Base-by-base conservation (phyloP, 1,140 invertebrate species). In the Leptinotarsa lineolata region DNA sequence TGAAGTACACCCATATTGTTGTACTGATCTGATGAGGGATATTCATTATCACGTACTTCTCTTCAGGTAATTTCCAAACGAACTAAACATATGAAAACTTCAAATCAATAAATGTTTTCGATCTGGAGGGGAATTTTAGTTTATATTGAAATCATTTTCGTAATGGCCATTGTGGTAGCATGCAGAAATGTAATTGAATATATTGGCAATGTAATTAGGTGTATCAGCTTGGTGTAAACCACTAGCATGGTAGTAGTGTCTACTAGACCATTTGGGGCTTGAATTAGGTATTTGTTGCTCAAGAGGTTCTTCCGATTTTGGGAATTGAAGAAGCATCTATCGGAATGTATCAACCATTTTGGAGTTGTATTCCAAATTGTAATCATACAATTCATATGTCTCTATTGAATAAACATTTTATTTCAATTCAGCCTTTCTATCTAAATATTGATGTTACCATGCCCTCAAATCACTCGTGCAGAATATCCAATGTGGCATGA, bases 171-270 rank as follows among this genome's bases (percentile, higher is more conserved):
- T 68, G 44, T 22, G 66, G 66, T 68, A 66, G 2, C 30, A 66
- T 39, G 24, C 21, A 44, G 21, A 13, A 68, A 68, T 48, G 66
- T 68, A 68, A 68, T 45, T 39, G 66, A 68, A 39, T 45, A 20
- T 22, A 68, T 68, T 68, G 66, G 66, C 20, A 18, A 45, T 68
- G 45, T 68, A 45, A 68, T 68, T 18, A 68, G 20, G 66, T 68
- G 45, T 68, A 68, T 68, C 66, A 68, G 45, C 45, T 68, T 68
- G 66, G 18, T 21, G n/a, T 24, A 45, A 48, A 46, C 66, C 45
- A 20, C 8, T 46, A 2, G 12, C n/a, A 68, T 13, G 4, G 6
- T 20, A 2, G 61, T 0, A 63, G 61, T 63, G 61, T 12, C 61
- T 21, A 63, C 20, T 63, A 12, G 20, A 21, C 6, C 16, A 5